Conservation (phyloP, 1,140 invertebrate species). For the Aphaenogaster floridana region DNA sequence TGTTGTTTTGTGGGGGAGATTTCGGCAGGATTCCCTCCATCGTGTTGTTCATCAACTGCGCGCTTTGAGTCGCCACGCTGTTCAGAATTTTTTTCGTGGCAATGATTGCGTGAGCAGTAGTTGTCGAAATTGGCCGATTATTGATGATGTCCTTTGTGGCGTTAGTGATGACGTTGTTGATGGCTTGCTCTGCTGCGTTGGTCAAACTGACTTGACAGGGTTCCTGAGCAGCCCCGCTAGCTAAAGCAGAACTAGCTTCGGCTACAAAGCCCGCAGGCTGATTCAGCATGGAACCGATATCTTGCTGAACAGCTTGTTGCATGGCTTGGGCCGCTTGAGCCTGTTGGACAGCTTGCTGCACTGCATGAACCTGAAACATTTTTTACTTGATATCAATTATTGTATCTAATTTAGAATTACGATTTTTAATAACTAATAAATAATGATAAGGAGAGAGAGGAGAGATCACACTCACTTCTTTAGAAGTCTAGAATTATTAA, state of each 20-base stretch:
- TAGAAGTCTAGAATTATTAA: background rate
- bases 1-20: slow-evolving; percentile 81
- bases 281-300: slow-evolving; percentile 84
- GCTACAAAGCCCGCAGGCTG: slow-evolving; percentile 84
- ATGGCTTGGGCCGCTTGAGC: slow-evolving; percentile 86
- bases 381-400: background rate
- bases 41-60: slow-evolving; percentile 84
- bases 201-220: slow-evolving; percentile 84
- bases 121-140: slow-evolving; percentile 84
- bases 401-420: background rate
- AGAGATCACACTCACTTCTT: background rate
- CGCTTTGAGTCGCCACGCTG: slow-evolving; percentile 85
- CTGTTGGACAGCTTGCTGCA: slow-evolving; percentile 88
- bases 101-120: slow-evolving; percentile 85
- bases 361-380: slow-evolving; percentile 85
- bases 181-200: slow-evolving; percentile 84
- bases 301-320: slow-evolving; percentile 85
- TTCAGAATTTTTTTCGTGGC: slow-evolving; percentile 86
- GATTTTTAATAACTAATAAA: slow-evolving; percentile 9
- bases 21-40: slow-evolving; percentile 85
- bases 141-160: slow-evolving; percentile 86
- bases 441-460: too few relatives aligned
- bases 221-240: slow-evolving; percentile 84
- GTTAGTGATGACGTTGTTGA: slow-evolving; percentile 84
- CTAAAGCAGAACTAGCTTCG: slow-evolving; percentile 84